A percentile compares a stretch with the other conserved stretches of the same genome.
Conservation (phyloP, 2,797 vertebrate species). For the Leptatherina wallacei region DNA sequence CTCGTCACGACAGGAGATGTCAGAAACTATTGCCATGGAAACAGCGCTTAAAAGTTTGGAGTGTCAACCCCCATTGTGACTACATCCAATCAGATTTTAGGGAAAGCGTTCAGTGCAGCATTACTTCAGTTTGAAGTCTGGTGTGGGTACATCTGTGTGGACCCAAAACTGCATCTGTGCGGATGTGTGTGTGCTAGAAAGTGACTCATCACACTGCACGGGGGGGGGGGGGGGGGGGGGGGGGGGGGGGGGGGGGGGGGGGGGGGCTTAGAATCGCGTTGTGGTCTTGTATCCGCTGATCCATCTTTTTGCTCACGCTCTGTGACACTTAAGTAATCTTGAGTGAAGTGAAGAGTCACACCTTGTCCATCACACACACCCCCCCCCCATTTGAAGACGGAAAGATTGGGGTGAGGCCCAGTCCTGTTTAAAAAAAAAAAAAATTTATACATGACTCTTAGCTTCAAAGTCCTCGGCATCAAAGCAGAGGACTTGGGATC, state of each 20-base stretch:
- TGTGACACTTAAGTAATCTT: slow-evolving; percentile 23
- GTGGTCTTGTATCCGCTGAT: slow-evolving; percentile 19
- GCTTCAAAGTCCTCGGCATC: slow-evolving; percentile 64
- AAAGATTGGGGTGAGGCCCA: slow-evolving; percentile 32
- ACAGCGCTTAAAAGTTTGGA: slow-evolving; percentile 80
- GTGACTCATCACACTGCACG: slow-evolving; percentile 63
- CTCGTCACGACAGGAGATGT: slow-evolving; percentile 73
- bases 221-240: slow-evolving; percentile 41
- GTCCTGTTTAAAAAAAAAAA: too few relatives aligned
- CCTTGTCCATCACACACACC: slow-evolving; percentile 1
- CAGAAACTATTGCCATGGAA: slow-evolving; percentile 83
- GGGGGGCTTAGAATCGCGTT: slow-evolving; percentile 41
- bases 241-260: background rate
- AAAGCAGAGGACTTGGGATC: slow-evolving; percentile 56
- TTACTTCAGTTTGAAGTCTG: slow-evolving; percentile 55
- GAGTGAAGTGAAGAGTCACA: slow-evolving; percentile 22
- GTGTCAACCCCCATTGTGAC: slow-evolving; percentile 72
- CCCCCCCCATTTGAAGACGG: background rate
- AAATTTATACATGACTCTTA: slow-evolving; percentile 59
- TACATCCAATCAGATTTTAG: slow-evolving; percentile 75
- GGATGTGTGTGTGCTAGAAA: slow-evolving; percentile 20
- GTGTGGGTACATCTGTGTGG: slow-evolving; percentile 34
- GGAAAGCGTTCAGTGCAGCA: slow-evolving; percentile 61
- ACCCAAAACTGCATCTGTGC: slow-evolving; percentile 16
- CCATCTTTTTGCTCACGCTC: slow-evolving; percentile 10